Conservation (phyloP, 1,140 invertebrate genomes). For the Kradibia gibbosae region DNA sequence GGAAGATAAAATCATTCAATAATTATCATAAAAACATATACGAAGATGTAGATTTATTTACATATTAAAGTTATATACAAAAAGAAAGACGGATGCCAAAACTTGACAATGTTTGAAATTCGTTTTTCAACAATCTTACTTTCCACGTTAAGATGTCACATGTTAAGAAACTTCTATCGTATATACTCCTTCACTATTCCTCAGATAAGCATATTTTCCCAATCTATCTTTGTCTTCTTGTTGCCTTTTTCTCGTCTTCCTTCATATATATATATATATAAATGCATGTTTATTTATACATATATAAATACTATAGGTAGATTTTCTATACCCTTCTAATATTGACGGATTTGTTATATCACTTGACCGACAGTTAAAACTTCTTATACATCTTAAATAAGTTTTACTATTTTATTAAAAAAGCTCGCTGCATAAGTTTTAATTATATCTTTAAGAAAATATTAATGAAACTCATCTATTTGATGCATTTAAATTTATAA, state of each 20-base stretch:
- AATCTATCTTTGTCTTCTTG: neutral
- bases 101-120: conserved; percentile 11
- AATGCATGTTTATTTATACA: neutral
- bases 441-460: too few relatives aligned
- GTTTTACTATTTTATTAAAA: too few relatives aligned
- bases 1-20: neutral
- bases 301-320: neutral
- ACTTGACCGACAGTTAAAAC: too few relatives aligned
- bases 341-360: too few relatives aligned
- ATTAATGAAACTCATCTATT: too few relatives aligned
- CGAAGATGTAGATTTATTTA: too few relatives aligned
- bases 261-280: neutral
- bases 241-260: neutral
- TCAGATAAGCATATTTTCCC: too few relatives aligned
- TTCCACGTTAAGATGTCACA: neutral
- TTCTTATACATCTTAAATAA: too few relatives aligned
- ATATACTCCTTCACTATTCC: conserved; percentile 28
- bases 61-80: too few relatives aligned
- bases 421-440: too few relatives aligned
- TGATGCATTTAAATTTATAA: too few relatives aligned
- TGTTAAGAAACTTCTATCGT: conserved; percentile 34
- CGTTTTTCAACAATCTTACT: neutral
- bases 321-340: too few relatives aligned
- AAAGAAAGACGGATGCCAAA: conserved; percentile 8
- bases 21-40: neutral